Percentiles rank a stretch among this genome's conserved stretches.
phyloP scores from a whole-genome alignment of 1,140 invertebrate genomes.

The Tenebrio molitor region DNA sequence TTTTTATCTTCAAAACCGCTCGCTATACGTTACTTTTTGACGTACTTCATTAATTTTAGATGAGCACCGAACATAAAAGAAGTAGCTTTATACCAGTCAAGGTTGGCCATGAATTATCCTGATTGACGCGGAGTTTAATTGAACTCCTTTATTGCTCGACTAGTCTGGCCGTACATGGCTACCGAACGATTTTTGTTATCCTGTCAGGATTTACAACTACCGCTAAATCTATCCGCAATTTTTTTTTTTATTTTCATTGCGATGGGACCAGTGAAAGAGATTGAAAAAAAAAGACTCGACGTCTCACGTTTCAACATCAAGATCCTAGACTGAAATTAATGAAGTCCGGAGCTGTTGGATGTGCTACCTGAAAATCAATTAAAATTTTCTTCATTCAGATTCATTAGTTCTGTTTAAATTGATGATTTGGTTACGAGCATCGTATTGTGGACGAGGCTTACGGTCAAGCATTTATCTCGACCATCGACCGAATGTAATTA shows the following conservation, averaged over 20 bases:
- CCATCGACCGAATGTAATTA: constrained; percentile 18
- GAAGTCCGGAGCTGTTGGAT: background rate
- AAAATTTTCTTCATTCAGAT: constrained; percentile 27
- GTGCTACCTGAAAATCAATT: constrained; percentile 27
- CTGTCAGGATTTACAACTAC: too few relatives aligned
- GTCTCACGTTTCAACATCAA: background rate
- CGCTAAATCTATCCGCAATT: too few relatives aligned
- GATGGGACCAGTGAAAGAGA: too few relatives aligned
- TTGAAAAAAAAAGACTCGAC: too few relatives aligned
- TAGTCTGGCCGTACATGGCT: constrained; percentile 8
- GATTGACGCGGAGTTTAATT: constrained; percentile 17
- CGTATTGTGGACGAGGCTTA: background rate
- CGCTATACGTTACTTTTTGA: constrained; percentile 18
- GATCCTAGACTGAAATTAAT: background rate
- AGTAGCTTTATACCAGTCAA: constrained; percentile 18
- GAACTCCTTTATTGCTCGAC: background rate
- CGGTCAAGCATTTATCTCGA: background rate
- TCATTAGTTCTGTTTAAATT: constrained; percentile 17
- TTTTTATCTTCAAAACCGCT: constrained; percentile 10
- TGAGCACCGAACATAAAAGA: constrained; percentile 12
- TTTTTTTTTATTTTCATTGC: too few relatives aligned
- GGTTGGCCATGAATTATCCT: constrained; percentile 31
- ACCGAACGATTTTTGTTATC: background rate
- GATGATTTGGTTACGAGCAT: constrained; percentile 1
- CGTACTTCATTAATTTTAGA: constrained; percentile 36